These are phyloP conservation scores for Alcedo atthis DNA, from an alignment of 2,797 vertebrate species.

Conservation along the genomic window DNA sequence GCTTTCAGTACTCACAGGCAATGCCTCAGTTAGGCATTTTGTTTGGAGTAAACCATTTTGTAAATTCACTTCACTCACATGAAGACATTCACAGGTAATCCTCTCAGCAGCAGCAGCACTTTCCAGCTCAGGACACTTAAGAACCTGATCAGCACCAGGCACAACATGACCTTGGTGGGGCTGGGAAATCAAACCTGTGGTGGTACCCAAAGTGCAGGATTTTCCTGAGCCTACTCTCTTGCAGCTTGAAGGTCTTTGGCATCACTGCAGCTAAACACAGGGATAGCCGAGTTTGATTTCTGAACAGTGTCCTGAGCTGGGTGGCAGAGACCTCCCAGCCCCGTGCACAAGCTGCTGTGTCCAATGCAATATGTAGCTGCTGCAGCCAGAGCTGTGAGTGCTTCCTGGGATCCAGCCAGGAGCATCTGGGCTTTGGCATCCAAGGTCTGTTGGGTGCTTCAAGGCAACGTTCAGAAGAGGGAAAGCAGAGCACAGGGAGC, in stretches of 20 bases:
- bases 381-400: rapidly evolving
- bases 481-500: not conserved
- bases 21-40: rapidly evolving
- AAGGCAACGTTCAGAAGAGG: not conserved
- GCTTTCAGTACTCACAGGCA: not conserved
- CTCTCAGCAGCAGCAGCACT: not conserved
- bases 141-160: not conserved
- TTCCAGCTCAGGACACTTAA: not conserved
- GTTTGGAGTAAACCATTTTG: too few relatives aligned
- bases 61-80: not conserved
- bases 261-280: rapidly evolving
- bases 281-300: not conserved
- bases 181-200: rapidly evolving
- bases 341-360: rapidly evolving
- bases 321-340: not conserved
- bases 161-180: rapidly evolving
- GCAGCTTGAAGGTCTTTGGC: not conserved
- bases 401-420: not conserved
- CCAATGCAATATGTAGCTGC: rapidly evolving
- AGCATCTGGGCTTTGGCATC: not conserved
- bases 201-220: rapidly evolving
- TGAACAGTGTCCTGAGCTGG: not conserved
- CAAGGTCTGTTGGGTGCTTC: not conserved
- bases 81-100: not conserved
- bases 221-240: not conserved